phyloP scores from a whole-genome alignment of 2,888 invertebrate genomes.

The Nephrocerus scutellatus region DNA sequence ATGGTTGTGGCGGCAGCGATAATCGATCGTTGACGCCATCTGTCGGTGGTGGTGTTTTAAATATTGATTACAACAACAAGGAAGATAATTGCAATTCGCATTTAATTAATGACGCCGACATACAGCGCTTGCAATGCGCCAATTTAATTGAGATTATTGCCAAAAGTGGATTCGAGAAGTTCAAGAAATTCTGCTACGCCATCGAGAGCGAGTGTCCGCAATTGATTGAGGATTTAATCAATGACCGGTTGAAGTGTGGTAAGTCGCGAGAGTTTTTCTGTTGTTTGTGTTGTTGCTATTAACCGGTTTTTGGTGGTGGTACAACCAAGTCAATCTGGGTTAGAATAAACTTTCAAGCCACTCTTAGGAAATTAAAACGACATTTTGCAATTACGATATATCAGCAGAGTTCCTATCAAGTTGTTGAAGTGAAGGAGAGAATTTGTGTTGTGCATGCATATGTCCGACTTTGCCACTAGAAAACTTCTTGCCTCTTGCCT shows the following conservation, averaged over 20 bases:
- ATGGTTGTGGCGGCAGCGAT: conserved; percentile 37
- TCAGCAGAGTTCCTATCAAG: too few species aligned
- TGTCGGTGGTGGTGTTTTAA: conserved; percentile 16
- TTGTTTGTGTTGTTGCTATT: conserved; percentile 7
- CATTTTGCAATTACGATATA: too few species aligned
- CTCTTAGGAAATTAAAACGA: too few species aligned
- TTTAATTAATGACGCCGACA: conserved; percentile 41
- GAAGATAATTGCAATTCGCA: conserved; percentile 26
- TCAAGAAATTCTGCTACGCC: conserved; percentile 57
- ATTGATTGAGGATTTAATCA: conserved; percentile 56
- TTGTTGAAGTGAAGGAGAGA: too few species aligned
- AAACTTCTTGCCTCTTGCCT: too few species aligned
- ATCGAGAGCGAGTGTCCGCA: conserved; percentile 58
- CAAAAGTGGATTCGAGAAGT: conserved; percentile 56
- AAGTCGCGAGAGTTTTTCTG: conserved; percentile 26
- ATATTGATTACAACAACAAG: conserved; percentile 28
- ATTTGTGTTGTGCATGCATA: too few species aligned
- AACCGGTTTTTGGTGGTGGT: conserved; percentile 2
- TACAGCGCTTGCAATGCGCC: conserved; percentile 50
- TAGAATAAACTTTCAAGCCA: too few species aligned
- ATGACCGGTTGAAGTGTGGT: conserved; percentile 52
- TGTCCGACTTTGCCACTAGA: too few species aligned
- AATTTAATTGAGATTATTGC: conserved; percentile 57
- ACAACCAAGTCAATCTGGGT: too few species aligned
- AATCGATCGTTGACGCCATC: conserved; percentile 42